These are phyloP conservation scores for Oligia strigilis DNA, from an alignment of 2,888 invertebrate genomes.

Conservation along the genomic window DNA sequence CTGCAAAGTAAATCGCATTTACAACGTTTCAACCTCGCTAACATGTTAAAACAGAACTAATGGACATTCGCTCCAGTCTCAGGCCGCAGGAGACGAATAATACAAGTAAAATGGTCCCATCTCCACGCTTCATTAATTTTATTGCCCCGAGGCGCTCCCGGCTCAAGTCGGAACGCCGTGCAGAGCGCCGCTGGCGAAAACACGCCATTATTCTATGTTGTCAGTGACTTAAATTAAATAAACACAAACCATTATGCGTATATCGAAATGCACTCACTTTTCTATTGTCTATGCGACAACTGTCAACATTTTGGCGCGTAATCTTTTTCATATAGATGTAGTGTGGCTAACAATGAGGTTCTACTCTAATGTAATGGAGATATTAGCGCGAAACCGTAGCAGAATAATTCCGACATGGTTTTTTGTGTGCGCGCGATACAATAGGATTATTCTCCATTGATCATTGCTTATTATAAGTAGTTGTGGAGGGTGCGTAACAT, in stretches of 20 bases:
- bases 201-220: slow-evolving; percentile 88
- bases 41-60: slow-evolving; percentile 91
- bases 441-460: slow-evolving; percentile 91
- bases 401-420: slow-evolving; percentile 89
- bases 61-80: slow-evolving; percentile 90
- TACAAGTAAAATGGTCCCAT: slow-evolving; percentile 91
- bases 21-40: slow-evolving; percentile 91
- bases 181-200: slow-evolving; percentile 84
- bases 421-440: slow-evolving; percentile 88
- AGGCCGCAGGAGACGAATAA: slow-evolving; percentile 90
- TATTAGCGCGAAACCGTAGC: slow-evolving; percentile 89
- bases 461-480: slow-evolving; percentile 90
- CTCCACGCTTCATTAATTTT: slow-evolving; percentile 91
- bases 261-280: slow-evolving; percentile 82
- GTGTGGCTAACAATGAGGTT: slow-evolving; percentile 79
- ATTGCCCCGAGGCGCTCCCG: slow-evolving; percentile 89
- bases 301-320: slow-evolving; percentile 87
- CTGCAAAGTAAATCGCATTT: slow-evolving; percentile 90
- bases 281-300: slow-evolving; percentile 87
- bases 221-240: slow-evolving; percentile 89
- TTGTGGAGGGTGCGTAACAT: slow-evolving; percentile 88
- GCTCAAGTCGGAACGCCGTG: slow-evolving; percentile 82
- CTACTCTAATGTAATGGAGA: slow-evolving; percentile 88
- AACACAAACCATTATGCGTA: slow-evolving; percentile 87
- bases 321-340: slow-evolving; percentile 82